These are phyloP conservation scores for Choreutis nemorana DNA, from an alignment of 2,888 invertebrate species.

Conservation along the genomic window DNA sequence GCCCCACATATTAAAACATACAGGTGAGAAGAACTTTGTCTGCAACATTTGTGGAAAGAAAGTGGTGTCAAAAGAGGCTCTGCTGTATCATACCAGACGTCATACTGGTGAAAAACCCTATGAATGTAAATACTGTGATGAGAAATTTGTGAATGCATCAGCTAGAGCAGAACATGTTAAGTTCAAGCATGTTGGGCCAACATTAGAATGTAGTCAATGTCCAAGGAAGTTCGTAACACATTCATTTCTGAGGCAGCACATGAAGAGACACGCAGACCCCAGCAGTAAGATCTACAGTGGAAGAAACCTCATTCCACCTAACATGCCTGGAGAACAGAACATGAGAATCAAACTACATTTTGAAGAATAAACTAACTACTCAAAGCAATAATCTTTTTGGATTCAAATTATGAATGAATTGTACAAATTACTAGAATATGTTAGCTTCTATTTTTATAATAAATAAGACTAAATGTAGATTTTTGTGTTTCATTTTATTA, in stretches of 20 bases:
- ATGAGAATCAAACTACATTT: constrained; percentile 18
- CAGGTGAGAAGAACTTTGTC: constrained; percentile 46
- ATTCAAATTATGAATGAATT: too few relatives aligned
- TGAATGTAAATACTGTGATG: constrained; percentile 37
- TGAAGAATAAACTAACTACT: too few relatives aligned
- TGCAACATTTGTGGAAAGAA: constrained; percentile 38
- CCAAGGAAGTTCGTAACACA: constrained; percentile 45
- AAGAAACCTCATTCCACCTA: constrained; percentile 28
- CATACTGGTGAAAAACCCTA: constrained; percentile 57
- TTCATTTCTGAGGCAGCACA: constrained; percentile 41
- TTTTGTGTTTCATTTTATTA: too few relatives aligned
- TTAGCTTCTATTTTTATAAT: too few relatives aligned
- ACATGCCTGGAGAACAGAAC: constrained; percentile 34
- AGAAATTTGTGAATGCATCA: constrained; percentile 51
- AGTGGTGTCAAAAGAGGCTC: constrained; percentile 51
- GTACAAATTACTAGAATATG: too few relatives aligned
- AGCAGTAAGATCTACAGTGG: constrained; percentile 40
- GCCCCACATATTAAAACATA: constrained; percentile 47
- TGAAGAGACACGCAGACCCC: constrained; percentile 43
- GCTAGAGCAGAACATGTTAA: constrained; percentile 52
- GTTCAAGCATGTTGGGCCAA: constrained; percentile 47
- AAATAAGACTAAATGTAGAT: too few relatives aligned
- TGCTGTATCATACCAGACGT: constrained; percentile 45
- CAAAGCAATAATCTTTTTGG: too few relatives aligned
- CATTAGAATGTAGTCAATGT: constrained; percentile 43